Evolutionary conservation across 2,888 invertebrate genomes (phyloP), one percentile per base, ranked within the genome.

Genomic region (Ramazzottius varieornatus): DNA sequence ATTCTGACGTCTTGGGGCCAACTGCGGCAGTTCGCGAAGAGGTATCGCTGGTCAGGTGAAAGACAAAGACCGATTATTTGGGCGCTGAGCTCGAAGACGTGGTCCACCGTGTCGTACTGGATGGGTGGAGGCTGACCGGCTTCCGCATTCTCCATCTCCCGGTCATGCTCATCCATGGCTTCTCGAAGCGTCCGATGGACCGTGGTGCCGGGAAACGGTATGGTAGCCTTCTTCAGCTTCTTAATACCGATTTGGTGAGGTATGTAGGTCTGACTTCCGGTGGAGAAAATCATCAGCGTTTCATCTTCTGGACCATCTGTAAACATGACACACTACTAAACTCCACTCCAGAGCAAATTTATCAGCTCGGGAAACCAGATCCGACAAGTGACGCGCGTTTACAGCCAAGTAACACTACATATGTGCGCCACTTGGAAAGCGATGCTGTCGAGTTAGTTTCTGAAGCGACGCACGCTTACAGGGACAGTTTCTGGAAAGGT

Each of bases 11-110:
- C 20, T 40, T 40, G 8, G 40, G 40, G 40, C 40, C 40, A 40
- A 13, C 40, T 8, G 40, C 40, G 40, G 20, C 40, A 40, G 40
- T 40, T 40, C 8, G 40, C 40, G 40, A 40, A 40, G 40, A 40
- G 40, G 40, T 40, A 81, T 82, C 83, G 80, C 72, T 87, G 85
- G 77, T 87, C 86, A 0, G 87, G 88, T 68, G 86, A 86, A 20
- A 88, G 77, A 1, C 84, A 83, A 86, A 88, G 86, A 70, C 88
- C 88, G 70, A 88, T 86, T 67, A 88, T 87, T 73, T 88, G 86
- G 0, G 87, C 88, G 73, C 86, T 84, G 65, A 88, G 79, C 75
- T 88, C 87, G 68, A 88, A 85, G 4, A 86, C 75, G 74, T 86
- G 84, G 76, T 88, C 88, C 24, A 86, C 81, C 72, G 81, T 81